Evolutionary conservation across 2,888 invertebrate genomes (phyloP), one percentile per base, ranked within the genome.

Genomic region (Hirudinaria manillensis): DNA sequence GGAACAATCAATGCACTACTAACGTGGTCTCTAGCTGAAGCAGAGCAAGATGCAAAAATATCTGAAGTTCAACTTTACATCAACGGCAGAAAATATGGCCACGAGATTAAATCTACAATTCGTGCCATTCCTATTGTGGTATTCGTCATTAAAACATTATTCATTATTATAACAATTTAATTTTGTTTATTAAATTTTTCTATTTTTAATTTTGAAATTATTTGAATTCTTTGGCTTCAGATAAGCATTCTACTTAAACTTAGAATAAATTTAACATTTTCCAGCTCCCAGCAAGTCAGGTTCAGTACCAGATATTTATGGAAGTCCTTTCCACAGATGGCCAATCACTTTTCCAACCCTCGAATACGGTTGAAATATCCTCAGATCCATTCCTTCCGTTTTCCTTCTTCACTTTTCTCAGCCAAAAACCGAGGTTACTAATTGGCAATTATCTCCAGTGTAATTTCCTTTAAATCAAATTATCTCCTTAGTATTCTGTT

Each of bases 381-480:
- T 82, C 85, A 0, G 82, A 82, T 66, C 82, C 83, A 27, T 85
- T 85, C 82, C 79, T 81, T 67, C 85, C 84, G 2, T 85, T 84
- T 80, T 78, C 82, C 55, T 85, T 83, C 81, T 85, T 82, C 81
- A 83, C 84, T 76, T 83, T 84, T 78, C 82, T 84, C 77, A 80
- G 70, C 4, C 74, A 79, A 76, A 75, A 67, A 16, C 74, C 74
- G 10, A 71, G 34, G 78, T 78, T 45, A n/a, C n/a, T n/a, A 61
- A 61, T 70, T 16, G 19, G 61, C 10, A 68, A 68, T 45, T 45
- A 45, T 29, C 32, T 34, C 36, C 7, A 32, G 32, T 34, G 16
- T 68, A 34, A 68, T 34, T 4, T 34, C 36, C 32, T 68, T 68
- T 4, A 13, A n/a, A n/a, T n/a, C n/a, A 21, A 53, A 16, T 53